Evolutionary conservation across 1,140 invertebrate genomes (phyloP).

Genomic region (Halictus rubicundus): DNA sequence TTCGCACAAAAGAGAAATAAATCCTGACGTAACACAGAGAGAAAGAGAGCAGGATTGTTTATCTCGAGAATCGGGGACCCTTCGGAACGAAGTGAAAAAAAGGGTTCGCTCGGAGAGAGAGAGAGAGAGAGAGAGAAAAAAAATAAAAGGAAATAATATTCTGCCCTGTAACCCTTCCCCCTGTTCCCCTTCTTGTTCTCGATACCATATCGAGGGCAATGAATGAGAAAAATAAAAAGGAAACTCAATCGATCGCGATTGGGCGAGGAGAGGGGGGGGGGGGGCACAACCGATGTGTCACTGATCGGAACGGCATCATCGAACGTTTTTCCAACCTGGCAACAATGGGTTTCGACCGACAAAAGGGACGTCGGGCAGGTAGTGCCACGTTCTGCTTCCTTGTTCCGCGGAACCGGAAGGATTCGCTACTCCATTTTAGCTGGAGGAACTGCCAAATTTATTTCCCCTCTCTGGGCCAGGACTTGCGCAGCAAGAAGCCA

Average conservation of each 20-base stretch:
- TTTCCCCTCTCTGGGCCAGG: no score
- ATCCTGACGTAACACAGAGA: slow-evolving; percentile 17
- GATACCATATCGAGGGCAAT: slow-evolving; percentile 45
- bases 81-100: slow-evolving; percentile 7
- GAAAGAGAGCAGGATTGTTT: slow-evolving; percentile 49
- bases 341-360: slow-evolving; percentile 46
- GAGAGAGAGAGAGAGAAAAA: neutral
- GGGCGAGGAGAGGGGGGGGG: slow-evolving; percentile 31
- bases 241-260: slow-evolving; percentile 57
- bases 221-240: slow-evolving; percentile 55
- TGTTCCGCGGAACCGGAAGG: slow-evolving; percentile 30
- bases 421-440: neutral
- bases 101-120: slow-evolving; percentile 29
- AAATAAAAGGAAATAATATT: slow-evolving; percentile 60
- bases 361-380: slow-evolving; percentile 39
- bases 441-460: no score
- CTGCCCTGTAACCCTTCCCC: slow-evolving; percentile 29
- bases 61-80: slow-evolving; percentile 40
- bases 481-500: no score
- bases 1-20: slow-evolving; percentile 25
- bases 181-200: slow-evolving; percentile 10
- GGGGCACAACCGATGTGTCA: slow-evolving; percentile 49
- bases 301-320: slow-evolving; percentile 62
- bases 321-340: slow-evolving; percentile 46
- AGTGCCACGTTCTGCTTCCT: slow-evolving; percentile 39